Evolutionary conservation across 2,113 vertebrate genomes (phyloP), one percentile per base, ranked within the genome.

Genomic region (Pluvianellus socialis): DNA sequence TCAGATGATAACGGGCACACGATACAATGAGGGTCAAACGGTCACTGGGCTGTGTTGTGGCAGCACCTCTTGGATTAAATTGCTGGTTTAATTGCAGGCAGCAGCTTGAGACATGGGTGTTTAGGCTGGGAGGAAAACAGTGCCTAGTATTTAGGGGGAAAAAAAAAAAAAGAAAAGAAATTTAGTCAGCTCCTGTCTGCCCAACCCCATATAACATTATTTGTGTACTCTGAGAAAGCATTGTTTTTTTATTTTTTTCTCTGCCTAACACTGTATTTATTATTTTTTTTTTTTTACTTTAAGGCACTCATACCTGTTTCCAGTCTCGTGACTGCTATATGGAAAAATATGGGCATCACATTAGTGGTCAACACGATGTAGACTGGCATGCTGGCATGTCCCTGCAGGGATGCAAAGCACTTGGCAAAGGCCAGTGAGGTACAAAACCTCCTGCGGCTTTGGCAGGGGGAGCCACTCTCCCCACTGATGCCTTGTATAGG

Each of bases 1-100:
- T 80, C 86, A 21, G 86, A 35, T 83, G 96, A 93, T 55, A 67
- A 94, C 42, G 35, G 96, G 92, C 44, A 71, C 3, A 7, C 42
- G 67, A 85, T 67, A 91, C 47, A 84, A 21, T 5, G 66, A 53
- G 71, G 55, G 79, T 76, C 79, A 84, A 61, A 27, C 0, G 0
- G 82, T 94, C 89, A 61, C 52, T 12, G 53, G 68, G 79, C 59
- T 10, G 14, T 38, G 53, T 32, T 71, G 71, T 35, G 80, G 50
- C 80, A 89, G 89, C 86, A 90, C 80, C 47, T 79, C 82, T 53
- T 6, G 55, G n/a, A 67, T 68, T 75, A 47, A 92, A n/a, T 7
- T 30, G 18, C 52, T 1, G 7, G 61, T 55, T 79, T 93, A 56
- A 89, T 59, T 55, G 68, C 55, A 87, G 82, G 45, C 26, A 75